These are phyloP conservation scores for Mayetiola destructor DNA, from an alignment of 2,888 invertebrate genomes.

Conservation along the genomic window DNA sequence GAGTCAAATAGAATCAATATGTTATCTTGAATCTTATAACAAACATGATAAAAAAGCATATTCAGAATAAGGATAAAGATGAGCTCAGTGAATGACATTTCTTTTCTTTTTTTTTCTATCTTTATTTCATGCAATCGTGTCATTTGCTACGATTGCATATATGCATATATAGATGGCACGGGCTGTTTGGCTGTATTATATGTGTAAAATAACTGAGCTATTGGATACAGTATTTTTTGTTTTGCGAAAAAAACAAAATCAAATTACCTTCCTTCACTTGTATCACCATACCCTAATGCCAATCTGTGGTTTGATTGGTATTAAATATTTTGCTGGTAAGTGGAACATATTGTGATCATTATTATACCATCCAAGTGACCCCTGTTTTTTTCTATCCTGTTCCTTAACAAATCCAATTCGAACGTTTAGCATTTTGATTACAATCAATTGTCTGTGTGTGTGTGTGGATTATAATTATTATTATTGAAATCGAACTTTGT, in stretches of 20 bases:
- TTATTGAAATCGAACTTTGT: too few relatives aligned
- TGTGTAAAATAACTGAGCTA: conserved; percentile 34
- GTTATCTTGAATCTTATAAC: too few relatives aligned
- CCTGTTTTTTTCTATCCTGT: background rate
- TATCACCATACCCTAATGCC: conserved; percentile 70
- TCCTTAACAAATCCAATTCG: too few relatives aligned
- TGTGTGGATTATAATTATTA: too few relatives aligned
- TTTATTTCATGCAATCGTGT: background rate
- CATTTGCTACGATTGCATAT: background rate
- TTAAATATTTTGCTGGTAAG: conserved; percentile 52
- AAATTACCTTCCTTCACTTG: conserved; percentile 70
- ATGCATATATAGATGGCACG: conserved; percentile 30
- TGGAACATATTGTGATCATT: background rate
- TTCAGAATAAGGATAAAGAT: too few relatives aligned
- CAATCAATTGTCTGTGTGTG: too few relatives aligned
- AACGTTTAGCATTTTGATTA: too few relatives aligned
- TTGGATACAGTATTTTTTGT: conserved; percentile 56
- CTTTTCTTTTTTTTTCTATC: too few relatives aligned
- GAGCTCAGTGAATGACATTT: too few relatives aligned
- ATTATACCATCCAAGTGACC: background rate
- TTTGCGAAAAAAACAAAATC: conserved; percentile 66
- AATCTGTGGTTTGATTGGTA: conserved; percentile 50
- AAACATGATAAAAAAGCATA: too few relatives aligned
- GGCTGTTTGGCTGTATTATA: conserved; percentile 36
- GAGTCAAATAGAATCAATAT: too few relatives aligned